A percentile compares a stretch with the other conserved stretches of the same genome.
Conservation (phyloP, 1,140 invertebrate genomes). For the Bombus ignitus region DNA sequence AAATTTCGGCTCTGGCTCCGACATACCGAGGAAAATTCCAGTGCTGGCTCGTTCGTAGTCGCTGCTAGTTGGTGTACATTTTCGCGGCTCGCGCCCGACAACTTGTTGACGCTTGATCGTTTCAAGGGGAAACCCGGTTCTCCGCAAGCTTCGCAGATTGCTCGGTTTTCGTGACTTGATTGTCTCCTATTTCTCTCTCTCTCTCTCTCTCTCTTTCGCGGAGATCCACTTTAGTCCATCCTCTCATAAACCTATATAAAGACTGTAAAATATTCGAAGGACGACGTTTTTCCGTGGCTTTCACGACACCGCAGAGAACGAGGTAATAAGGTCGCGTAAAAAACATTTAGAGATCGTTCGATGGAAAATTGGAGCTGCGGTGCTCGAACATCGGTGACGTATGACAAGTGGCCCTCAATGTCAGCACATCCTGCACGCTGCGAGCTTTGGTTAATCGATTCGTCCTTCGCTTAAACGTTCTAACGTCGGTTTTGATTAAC, state of each 20-base stretch:
- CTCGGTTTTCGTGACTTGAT: neutral
- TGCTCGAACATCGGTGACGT: constrained; percentile 10
- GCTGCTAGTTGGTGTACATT: neutral
- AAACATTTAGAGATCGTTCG: neutral
- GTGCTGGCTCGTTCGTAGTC: too few species aligned
- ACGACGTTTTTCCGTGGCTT: neutral
- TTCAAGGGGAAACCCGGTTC: neutral
- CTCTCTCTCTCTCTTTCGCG: too few species aligned
- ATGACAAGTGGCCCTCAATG: constrained; percentile 35
- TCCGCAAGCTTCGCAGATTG: neutral
- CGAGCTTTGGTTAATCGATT: constrained; percentile 50
- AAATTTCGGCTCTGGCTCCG: neutral
- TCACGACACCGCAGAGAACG: neutral
- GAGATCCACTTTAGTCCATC: neutral
- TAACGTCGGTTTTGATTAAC: constrained; percentile 37
- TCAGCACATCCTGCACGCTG: constrained; percentile 3
- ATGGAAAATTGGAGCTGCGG: constrained; percentile 13
- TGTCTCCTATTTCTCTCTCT: neutral
- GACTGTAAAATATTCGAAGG: neutral
- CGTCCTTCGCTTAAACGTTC: constrained; percentile 57
- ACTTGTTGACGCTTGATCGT: constrained; percentile 12
- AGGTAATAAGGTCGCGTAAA: neutral
- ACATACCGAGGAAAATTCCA: neutral
- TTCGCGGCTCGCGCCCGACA: neutral
- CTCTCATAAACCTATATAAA: neutral